A percentile compares a stretch with the other conserved stretches of the same genome.
These are phyloP conservation scores for Odobenus rosmarus DNA, from an alignment of 2,113 vertebrate species.

Conservation along the genomic window DNA sequence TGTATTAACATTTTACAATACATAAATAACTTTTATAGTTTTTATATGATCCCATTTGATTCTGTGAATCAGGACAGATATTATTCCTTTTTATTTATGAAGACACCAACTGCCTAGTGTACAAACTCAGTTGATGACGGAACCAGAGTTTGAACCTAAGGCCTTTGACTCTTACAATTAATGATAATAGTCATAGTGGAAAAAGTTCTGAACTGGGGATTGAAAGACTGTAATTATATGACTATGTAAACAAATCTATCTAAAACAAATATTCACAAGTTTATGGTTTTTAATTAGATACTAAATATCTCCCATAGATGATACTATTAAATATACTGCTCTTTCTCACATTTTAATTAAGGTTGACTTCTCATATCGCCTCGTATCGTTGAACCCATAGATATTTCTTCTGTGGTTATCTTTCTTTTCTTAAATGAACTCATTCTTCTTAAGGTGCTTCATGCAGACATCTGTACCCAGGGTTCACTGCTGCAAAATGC, in stretches of 20 bases:
- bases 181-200: background rate
- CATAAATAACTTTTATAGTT: background rate
- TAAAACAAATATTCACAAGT: slow-evolving; percentile 15
- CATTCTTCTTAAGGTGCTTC: slow-evolving; percentile 89
- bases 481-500: slow-evolving; percentile 89
- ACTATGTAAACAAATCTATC: slow-evolving; percentile 19
- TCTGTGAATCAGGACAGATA: background rate
- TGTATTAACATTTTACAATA: slow-evolving; percentile 11
- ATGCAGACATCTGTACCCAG: slow-evolving; percentile 92
- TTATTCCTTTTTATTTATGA: slow-evolving; percentile 19
- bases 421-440: slow-evolving; percentile 66
- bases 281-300: background rate
- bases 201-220: slow-evolving; percentile 40
- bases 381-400: background rate
- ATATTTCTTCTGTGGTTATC: background rate
- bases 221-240: background rate
- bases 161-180: background rate
- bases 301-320: background rate
- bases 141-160: background rate
- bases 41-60: slow-evolving; percentile 31
- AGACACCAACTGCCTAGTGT: background rate
- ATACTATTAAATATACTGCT: background rate
- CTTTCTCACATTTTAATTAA: background rate
- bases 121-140: background rate
- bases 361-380: background rate